A percentile compares a stretch with the other conserved stretches of the same genome.
These are phyloP conservation scores for Raja brachyura DNA, from an alignment of 2,113 vertebrate genomes.

Conservation along the genomic window DNA sequence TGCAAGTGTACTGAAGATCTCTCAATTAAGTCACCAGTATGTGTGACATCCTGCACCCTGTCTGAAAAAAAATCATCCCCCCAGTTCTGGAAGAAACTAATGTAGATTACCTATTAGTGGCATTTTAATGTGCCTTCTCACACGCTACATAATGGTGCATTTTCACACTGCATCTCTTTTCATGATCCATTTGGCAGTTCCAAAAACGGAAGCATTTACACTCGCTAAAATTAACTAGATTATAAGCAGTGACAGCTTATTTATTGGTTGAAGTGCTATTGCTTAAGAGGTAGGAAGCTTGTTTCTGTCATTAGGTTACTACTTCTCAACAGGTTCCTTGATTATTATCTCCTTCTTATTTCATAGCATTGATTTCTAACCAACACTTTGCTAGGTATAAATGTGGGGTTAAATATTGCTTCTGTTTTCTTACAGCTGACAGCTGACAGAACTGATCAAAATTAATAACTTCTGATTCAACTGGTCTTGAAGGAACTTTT, in stretches of 20 bases:
- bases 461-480: neutral
- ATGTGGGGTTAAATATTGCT: neutral
- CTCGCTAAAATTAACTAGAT: neutral
- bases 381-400: neutral
- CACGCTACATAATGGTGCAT: too few species aligned
- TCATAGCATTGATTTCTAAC: conserved; percentile 7
- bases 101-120: too few species aligned
- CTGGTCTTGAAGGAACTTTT: neutral
- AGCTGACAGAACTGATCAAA: neutral
- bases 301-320: neutral
- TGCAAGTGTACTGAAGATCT: too few species aligned
- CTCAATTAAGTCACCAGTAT: too few species aligned
- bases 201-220: neutral
- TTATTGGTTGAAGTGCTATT: neutral
- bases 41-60: too few species aligned
- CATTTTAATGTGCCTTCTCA: too few species aligned
- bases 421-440: neutral
- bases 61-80: too few species aligned
- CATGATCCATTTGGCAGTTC: neutral
- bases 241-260: neutral
- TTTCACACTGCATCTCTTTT: neutral
- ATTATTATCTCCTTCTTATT: neutral
- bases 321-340: neutral
- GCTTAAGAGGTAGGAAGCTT: neutral
- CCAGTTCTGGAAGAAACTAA: too few species aligned